These are phyloP conservation scores for Acleris literana DNA, from an alignment of 2,888 invertebrate genomes.

Conservation along the genomic window DNA sequence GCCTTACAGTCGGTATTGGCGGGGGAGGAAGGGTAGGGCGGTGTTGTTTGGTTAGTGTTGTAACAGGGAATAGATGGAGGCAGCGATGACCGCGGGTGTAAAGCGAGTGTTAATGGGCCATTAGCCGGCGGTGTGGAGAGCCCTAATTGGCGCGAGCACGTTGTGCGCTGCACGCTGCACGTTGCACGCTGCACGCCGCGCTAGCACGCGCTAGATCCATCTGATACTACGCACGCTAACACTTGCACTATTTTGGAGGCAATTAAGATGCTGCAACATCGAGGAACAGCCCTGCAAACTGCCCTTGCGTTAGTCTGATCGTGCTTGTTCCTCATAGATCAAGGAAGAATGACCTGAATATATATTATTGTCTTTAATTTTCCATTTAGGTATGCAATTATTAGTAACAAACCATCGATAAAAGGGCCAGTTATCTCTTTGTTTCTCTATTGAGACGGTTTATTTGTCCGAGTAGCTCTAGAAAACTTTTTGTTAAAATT, in stretches of 20 bases:
- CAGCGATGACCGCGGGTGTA: constrained; percentile 58
- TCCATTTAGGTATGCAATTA: too few species aligned
- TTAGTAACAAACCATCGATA: too few species aligned
- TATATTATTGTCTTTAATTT: too few species aligned
- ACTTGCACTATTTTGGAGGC: constrained; percentile 38
- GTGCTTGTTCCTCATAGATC: too few species aligned
- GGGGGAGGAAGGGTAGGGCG: constrained; percentile 43
- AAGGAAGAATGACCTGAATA: too few species aligned
- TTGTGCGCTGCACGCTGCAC: constrained; percentile 44
- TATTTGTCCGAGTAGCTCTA: too few species aligned
- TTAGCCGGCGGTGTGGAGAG: constrained; percentile 64
- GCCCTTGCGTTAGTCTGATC: too few species aligned
- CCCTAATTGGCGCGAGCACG: constrained; percentile 65
- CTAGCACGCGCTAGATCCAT: constrained; percentile 53
- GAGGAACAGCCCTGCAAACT: background rate
- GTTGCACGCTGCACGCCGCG: constrained; percentile 39
- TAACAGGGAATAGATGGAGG: constrained; percentile 57
- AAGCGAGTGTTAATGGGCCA: constrained; percentile 77
- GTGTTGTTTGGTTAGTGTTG: constrained; percentile 40
- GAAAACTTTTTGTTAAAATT: too few species aligned
- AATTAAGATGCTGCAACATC: constrained; percentile 19
- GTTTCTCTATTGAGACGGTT: too few species aligned
- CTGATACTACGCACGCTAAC: constrained; percentile 68
- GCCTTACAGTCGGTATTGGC: constrained; percentile 41
- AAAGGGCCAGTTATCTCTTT: too few species aligned